Percentiles rank a stretch among this genome's conserved stretches.
Evolutionary conservation across 2,797 vertebrate species (phyloP).

Genomic region (Hipposideros larvatus): DNA sequence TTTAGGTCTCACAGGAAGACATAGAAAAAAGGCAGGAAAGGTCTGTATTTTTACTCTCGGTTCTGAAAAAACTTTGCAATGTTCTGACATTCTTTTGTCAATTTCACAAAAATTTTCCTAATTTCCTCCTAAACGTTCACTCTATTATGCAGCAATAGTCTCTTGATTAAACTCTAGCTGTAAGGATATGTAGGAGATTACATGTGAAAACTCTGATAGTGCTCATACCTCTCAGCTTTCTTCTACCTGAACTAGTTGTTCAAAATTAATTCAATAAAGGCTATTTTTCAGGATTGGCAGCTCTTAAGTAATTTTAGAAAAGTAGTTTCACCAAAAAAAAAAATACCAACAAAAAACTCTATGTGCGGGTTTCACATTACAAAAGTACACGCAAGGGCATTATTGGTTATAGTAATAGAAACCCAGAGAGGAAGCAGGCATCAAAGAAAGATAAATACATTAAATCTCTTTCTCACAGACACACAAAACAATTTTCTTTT

Average conservation of each 20-base stretch:
- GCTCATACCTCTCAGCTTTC: neutral
- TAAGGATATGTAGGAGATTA: neutral
- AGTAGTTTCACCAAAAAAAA: neutral
- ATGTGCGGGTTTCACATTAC: conserved; percentile 7
- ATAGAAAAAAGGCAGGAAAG: neutral
- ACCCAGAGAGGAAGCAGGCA: neutral
- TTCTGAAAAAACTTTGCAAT: conserved; percentile 11
- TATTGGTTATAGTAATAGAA: neutral
- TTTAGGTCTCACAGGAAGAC: neutral
- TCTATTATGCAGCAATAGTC: neutral
- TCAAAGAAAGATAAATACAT: conserved; percentile 44
- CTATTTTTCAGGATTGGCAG: conserved; percentile 58
- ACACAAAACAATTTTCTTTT: conserved; percentile 47
- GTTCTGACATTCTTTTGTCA: neutral
- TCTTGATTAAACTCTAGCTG: neutral
- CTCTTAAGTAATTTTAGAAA: conserved; percentile 69
- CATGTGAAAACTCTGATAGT: neutral
- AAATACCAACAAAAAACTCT: neutral
- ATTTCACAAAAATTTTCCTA: neutral
- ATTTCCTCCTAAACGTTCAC: neutral
- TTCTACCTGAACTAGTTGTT: conserved; percentile 27
- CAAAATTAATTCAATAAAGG: conserved; percentile 57
- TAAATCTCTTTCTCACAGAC: conserved; percentile 45
- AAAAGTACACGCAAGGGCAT: neutral
- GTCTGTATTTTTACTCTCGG: neutral